These are phyloP conservation scores for Euzophera pinguis DNA, from an alignment of 2,888 invertebrate species.

Conservation along the genomic window DNA sequence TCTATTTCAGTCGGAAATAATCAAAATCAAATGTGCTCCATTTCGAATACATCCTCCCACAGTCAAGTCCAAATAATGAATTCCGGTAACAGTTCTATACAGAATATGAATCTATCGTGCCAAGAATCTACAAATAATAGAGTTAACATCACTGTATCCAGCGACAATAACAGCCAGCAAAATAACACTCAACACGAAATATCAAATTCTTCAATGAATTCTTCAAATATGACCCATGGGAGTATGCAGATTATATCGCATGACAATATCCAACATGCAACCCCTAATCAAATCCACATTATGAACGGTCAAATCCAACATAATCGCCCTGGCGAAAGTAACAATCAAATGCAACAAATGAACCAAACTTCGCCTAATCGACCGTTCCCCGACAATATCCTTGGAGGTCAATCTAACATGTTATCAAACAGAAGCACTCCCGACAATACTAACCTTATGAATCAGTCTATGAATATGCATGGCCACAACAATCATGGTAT, in stretches of 20 bases:
- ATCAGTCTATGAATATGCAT: slow-evolving; percentile 67
- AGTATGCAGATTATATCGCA: slow-evolving; percentile 67
- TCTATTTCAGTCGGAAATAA: slow-evolving; percentile 53
- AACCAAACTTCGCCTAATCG: slow-evolving; percentile 51
- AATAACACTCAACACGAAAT: slow-evolving; percentile 58
- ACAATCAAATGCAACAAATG: slow-evolving; percentile 58
- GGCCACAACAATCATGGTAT: slow-evolving; percentile 56
- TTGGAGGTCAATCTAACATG: slow-evolving; percentile 50
- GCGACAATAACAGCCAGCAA: slow-evolving; percentile 52
- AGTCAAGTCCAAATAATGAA: slow-evolving; percentile 65
- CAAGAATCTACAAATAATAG: slow-evolving; percentile 63
- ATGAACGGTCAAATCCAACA: slow-evolving; percentile 75
- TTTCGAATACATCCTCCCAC: slow-evolving; percentile 53
- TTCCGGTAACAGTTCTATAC: slow-evolving; percentile 61
- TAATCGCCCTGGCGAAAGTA: slow-evolving; percentile 56
- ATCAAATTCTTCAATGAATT: slow-evolving; percentile 43
- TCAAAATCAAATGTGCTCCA: slow-evolving; percentile 68
- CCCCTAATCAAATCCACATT: slow-evolving; percentile 70
- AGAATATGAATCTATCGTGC: slow-evolving; percentile 65
- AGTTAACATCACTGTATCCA: slow-evolving; percentile 51
- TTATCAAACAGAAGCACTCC: slow-evolving; percentile 59
- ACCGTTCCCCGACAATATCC: slow-evolving; percentile 63
- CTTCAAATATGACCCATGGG: slow-evolving; percentile 57
- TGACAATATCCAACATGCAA: slow-evolving; percentile 51
- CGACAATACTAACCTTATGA: slow-evolving; percentile 57